Base-by-base conservation (phyloP, 2,113 vertebrate genomes). In the Pterocles gutturalis region DNA sequence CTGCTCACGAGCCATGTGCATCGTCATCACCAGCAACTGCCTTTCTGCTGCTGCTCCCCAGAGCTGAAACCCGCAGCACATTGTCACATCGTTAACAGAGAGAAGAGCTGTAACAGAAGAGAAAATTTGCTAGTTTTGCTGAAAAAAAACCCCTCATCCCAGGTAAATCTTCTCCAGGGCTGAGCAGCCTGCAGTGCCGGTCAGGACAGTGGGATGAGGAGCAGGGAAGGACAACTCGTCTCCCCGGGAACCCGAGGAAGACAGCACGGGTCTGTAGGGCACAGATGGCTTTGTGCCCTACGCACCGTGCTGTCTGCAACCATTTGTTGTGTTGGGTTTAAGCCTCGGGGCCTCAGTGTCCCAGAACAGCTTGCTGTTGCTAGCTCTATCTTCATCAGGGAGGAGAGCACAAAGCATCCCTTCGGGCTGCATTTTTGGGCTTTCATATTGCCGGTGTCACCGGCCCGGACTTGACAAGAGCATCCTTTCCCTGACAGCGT, bases 371-470 rank as follows among this genome's bases (percentile, higher is more conserved):
- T 48, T 41, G 46, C 13, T 2, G 3, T 33, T 26, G 45, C 34
- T 33, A 55, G 46, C 67, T 29, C 16, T 15, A 61, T 6, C 67
- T 57, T 64, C 16, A 5, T 10, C 36, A 48, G n/a, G 58, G n/a
- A 79, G 85, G 17, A 53, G 28, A 25, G 26, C 22, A 36, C 2
- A 69, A 60, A 80, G 48, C 67, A 62, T 33, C 60, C 48, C 54
- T 53, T 36, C 60, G 33, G 65, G 58, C 48, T 20, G 20, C 0
- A 1, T 31, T 66, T 6, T 31, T 62, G 61, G 61, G 54, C 72
- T 61, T 33, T 31, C 34, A 7, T 24, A 10, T 7, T 13, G 25
- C 73, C n/a, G 8, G 5, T 3, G 0, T 45, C 15, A 9, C 20
- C 24, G 4, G 2, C 20, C 9, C 24, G 38, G 71, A 7, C 31